Base-by-base conservation (phyloP, 1,140 invertebrate genomes). In the Periplaneta americana region DNA sequence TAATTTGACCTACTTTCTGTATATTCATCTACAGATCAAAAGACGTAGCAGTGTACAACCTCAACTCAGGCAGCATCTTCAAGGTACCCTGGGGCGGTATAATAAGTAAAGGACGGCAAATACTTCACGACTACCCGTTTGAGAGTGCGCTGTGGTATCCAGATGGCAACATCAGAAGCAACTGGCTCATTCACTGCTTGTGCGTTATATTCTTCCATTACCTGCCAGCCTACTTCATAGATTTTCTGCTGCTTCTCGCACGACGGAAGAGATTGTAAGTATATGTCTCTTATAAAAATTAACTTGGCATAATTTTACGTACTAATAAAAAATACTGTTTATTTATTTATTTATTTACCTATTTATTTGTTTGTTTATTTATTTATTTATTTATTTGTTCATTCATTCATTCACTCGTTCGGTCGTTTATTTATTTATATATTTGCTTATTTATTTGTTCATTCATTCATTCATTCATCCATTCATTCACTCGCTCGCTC, bases 161-260 rank as follows among this genome's bases (percentile, higher is more conserved):
- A 0, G 92, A 92, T 31, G 95, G 95, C 18, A 91, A 91, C 10
- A 90, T 95, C 36, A 96, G 95, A 83, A 90, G 90, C 11, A 94
- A 90, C 74, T 92, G 92, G 85, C 85, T 93, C 0, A 87, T 92
- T 76, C 95, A 96, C 85, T 87, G 91, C 82, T 83, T 96, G 0
- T 90, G 91, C 31, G 91, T 93, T 0, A 90, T 96, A 37, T 92
- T 96, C 75, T 92, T 95, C 10, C 96, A 97, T 84, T 88, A 92
- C n/a, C 85, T 97, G 34, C 96, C 96, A 0, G 96, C 96, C 1
- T 96, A 96, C 85, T 86, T 96, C 13, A 89, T 97, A 22, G 96
- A 97, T 84, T 87, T 91, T 10, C 82, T 95, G 22, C 87, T 95
- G 76, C 85, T 91, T 66, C 77, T 96, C 17, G 89, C 92, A 18